Conservation (phyloP, 2,797 vertebrate genomes). For the Lycodopsis pacificus region DNA sequence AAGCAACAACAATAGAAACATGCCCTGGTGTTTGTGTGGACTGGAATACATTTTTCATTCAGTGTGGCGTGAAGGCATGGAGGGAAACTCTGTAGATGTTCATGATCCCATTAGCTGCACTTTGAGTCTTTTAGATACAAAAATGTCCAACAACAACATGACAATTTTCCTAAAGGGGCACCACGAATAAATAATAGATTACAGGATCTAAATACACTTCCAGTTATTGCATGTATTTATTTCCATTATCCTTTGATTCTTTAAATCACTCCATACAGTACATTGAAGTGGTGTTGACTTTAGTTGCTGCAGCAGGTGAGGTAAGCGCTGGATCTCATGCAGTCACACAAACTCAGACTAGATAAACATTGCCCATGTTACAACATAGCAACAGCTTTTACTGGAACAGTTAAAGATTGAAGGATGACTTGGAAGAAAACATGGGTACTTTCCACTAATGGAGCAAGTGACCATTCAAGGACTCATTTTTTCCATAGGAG, state of each 20-base stretch:
- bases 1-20: background rate
- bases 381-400: constrained; percentile 67
- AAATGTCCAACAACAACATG: background rate
- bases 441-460: constrained; percentile 72
- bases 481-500: constrained; percentile 72
- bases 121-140: background rate
- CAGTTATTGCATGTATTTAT: background rate
- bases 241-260: constrained; percentile 5
- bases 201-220: background rate
- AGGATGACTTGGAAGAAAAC: constrained; percentile 70
- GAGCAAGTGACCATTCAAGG: constrained; percentile 66
- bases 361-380: constrained; percentile 70
- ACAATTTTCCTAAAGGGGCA: background rate
- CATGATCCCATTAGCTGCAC: background rate
- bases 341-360: constrained; percentile 63
- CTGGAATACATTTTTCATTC: background rate
- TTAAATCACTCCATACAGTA: background rate
- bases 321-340: constrained; percentile 60
- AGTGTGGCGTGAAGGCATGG: background rate
- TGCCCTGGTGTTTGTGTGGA: background rate
- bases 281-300: constrained; percentile 46
- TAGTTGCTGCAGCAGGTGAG: constrained; percentile 55
- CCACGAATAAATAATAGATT: background rate
- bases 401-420: constrained; percentile 77
- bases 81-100: background rate